Evolutionary conservation across 1,140 invertebrate species (phyloP).

Genomic region (Sitobion miscanthi): DNA sequence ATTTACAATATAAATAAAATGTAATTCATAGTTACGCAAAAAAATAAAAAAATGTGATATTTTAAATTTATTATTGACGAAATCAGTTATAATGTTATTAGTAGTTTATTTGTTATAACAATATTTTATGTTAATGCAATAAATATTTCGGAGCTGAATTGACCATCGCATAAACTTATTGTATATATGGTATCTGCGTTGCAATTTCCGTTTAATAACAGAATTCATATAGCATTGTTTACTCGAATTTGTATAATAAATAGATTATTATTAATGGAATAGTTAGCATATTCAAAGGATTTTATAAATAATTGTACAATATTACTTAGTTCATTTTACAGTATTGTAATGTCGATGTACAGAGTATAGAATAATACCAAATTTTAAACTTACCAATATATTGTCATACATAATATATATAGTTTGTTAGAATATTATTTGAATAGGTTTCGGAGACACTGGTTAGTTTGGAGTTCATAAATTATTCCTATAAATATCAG

Average conservation of each 20-base stretch:
- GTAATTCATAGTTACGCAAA: no score
- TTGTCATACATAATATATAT: neutral
- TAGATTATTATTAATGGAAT: neutral
- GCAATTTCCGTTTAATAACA: neutral
- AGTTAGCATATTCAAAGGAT: neutral
- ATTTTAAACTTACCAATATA: neutral
- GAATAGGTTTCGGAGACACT: neutral
- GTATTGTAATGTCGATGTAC: neutral
- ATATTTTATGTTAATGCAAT: neutral
- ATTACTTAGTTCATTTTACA: neutral
- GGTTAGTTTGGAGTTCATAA: neutral
- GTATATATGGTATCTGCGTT: neutral
- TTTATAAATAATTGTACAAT: neutral
- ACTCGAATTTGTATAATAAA: neutral
- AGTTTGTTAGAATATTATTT: neutral
- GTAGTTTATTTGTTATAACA: neutral
- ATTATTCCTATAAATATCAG: neutral
- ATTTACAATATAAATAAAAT: no score
- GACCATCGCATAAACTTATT: neutral
- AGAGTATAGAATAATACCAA: neutral
- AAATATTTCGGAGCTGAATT: neutral
- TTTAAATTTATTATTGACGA: neutral
- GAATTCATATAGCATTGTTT: neutral
- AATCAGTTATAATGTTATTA: neutral
- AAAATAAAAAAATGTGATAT: no score